Percentiles rank a stretch among this genome's conserved stretches.
These are phyloP conservation scores for Pseudonaja textilis DNA, from an alignment of 2,113 vertebrate species.

Conservation along the genomic window DNA sequence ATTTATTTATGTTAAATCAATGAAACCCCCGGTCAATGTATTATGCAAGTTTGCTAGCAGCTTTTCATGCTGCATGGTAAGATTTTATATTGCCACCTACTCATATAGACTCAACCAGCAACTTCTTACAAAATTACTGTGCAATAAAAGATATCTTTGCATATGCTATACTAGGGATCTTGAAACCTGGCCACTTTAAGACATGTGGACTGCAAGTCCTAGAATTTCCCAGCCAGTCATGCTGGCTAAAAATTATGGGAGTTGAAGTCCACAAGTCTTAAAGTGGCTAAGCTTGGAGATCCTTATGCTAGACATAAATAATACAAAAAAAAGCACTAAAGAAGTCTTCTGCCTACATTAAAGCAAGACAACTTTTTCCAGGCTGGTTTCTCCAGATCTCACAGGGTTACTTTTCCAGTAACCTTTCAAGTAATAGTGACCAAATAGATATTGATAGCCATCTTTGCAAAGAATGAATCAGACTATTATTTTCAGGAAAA, in stretches of 20 bases:
- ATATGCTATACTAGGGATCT: not conserved
- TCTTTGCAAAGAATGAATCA: not conserved
- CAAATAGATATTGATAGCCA: not conserved
- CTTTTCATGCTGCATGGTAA: not conserved
- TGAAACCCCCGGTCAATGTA: not conserved
- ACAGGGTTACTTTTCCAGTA: not conserved
- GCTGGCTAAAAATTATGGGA: no score
- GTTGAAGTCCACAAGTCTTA: no score
- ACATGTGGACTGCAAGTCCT: no score
- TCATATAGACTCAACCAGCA: not conserved
- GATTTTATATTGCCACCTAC: not conserved
- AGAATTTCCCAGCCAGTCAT: no score
- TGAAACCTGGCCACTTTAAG: no score
- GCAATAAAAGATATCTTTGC: not conserved
- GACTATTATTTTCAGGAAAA: not conserved
- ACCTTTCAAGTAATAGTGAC: not conserved
- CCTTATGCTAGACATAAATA: not conserved
- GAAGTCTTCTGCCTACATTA: rapidly evolving
- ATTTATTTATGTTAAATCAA: not conserved
- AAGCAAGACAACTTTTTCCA: not conserved
- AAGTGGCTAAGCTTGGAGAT: no score
- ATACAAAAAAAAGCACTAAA: not conserved
- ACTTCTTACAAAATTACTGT: not conserved
- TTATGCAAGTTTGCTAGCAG: not conserved
- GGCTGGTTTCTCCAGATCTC: not conserved